These are phyloP conservation scores for Ochropacha duplaris DNA, from an alignment of 2,888 invertebrate species.

Conservation along the genomic window DNA sequence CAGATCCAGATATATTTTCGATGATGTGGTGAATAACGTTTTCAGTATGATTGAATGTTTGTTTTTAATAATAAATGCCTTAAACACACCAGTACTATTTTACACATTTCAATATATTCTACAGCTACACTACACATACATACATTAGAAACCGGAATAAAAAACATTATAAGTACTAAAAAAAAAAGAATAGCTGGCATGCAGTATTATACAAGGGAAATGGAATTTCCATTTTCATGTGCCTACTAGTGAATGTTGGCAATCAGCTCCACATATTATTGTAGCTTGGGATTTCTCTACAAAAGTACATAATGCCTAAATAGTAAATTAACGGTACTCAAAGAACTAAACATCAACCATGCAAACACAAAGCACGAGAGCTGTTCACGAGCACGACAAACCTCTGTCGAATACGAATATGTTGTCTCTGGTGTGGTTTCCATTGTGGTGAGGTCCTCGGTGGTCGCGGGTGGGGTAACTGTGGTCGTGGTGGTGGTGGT, in stretches of 20 bases:
- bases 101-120: neutral
- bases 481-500: conserved; percentile 39
- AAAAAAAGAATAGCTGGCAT: neutral
- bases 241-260: neutral
- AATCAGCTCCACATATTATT: too few relatives aligned
- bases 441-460: conserved; percentile 41
- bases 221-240: neutral
- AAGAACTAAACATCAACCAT: conserved; percentile 24
- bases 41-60: neutral
- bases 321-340: neutral
- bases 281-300: too few relatives aligned
- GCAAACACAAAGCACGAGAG: conserved; percentile 42
- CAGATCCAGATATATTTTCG: too few relatives aligned
- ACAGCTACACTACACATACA: neutral
- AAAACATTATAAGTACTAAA: neutral
- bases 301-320: neutral
- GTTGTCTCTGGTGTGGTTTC: conserved; percentile 65
- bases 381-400: conserved; percentile 73
- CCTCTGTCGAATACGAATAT: conserved; percentile 76
- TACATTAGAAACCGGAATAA: neutral
- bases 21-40: neutral
- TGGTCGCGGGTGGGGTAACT: conserved; percentile 31
- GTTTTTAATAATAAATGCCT: neutral
- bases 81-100: neutral
- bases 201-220: neutral